phyloP scores from a whole-genome alignment of 2,113 vertebrate species.

The Thinocorus orbignyianus region DNA sequence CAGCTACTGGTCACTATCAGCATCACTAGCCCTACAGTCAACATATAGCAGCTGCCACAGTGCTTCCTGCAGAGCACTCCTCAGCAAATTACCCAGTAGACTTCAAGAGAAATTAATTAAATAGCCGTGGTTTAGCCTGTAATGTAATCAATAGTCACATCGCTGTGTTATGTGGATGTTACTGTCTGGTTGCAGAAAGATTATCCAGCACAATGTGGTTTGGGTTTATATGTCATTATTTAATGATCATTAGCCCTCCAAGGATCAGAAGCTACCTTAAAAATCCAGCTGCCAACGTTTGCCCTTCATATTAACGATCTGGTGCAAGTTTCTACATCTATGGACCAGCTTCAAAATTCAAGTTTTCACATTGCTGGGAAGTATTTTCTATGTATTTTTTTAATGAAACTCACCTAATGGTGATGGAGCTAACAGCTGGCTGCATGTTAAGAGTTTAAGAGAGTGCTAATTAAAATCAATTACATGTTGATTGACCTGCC shows the following conservation, averaged over 20 bases:
- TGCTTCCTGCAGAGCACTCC: neutral
- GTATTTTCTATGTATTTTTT: slow-evolving; percentile 36
- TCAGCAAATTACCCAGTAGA: slow-evolving; percentile 40
- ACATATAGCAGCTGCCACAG: neutral
- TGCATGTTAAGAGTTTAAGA: neutral
- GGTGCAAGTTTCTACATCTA: slow-evolving; percentile 12
- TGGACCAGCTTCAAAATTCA: slow-evolving; percentile 30
- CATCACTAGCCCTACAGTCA: neutral
- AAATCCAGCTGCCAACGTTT: neutral
- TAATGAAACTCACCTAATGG: slow-evolving; percentile 28
- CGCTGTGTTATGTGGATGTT: neutral
- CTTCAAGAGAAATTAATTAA: slow-evolving; percentile 53
- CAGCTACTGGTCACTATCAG: neutral
- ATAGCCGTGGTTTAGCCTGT: neutral
- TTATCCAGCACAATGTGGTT: neutral
- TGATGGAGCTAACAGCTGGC: slow-evolving; percentile 64
- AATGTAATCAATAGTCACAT: slow-evolving; percentile 55
- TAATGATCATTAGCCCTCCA: neutral
- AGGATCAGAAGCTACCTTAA: slow-evolving; percentile 12
- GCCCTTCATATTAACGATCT: neutral
- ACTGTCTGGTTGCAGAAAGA: slow-evolving; percentile 11
- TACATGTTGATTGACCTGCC: slow-evolving; percentile 69
- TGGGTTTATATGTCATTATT: slow-evolving; percentile 11
- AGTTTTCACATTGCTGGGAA: slow-evolving; percentile 40
- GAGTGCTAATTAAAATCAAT: slow-evolving; percentile 72